A percentile compares a stretch with the other conserved stretches of the same genome.
Evolutionary conservation across 2,888 invertebrate species (phyloP).

Genomic region (Chrysolina haemoptera): DNA sequence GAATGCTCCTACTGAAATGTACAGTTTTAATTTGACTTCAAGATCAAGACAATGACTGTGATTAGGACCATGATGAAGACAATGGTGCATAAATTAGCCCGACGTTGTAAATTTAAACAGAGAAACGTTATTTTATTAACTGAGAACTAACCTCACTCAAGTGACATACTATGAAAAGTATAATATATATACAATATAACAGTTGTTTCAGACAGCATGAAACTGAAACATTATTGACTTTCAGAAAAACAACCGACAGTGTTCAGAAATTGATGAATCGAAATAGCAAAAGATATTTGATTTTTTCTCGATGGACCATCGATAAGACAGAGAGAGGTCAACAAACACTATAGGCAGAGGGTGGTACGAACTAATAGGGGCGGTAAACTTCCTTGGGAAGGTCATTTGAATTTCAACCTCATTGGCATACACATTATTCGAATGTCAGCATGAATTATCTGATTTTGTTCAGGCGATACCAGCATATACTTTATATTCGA

Average conservation of each 20-base stretch:
- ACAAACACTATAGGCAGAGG: neutral
- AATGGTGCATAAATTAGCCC: too few species aligned
- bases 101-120: too few species aligned
- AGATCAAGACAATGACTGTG: too few species aligned
- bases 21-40: too few species aligned
- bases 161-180: too few species aligned
- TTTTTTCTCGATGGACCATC: neutral
- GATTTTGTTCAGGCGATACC: neutral
- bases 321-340: neutral
- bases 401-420: neutral
- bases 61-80: too few species aligned
- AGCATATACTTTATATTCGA: slow-evolving; percentile 16
- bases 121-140: too few species aligned
- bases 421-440: neutral
- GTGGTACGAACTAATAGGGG: neutral
- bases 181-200: too few species aligned
- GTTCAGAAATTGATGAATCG: neutral
- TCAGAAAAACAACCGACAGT: neutral
- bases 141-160: too few species aligned
- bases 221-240: too few species aligned
- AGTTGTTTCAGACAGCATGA: too few species aligned
- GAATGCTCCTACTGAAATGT: too few species aligned
- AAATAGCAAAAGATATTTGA: neutral
- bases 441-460: neutral
- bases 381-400: neutral